Percentiles rank a stretch among this genome's conserved stretches.
Conservation (phyloP, 2,797 vertebrate species). For the Coluber constrictor region DNA sequence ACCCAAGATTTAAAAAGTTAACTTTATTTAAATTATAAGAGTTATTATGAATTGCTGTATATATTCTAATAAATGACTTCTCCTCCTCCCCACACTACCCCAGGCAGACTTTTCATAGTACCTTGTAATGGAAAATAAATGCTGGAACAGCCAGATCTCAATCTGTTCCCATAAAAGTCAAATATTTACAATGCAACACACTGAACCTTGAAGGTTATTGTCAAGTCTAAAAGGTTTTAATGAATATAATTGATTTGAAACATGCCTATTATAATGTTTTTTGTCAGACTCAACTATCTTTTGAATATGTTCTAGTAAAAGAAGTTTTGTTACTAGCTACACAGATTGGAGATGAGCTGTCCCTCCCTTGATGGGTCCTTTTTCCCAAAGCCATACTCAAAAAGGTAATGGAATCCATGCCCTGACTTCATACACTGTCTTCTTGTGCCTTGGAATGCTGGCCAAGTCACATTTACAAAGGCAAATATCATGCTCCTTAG, state of each 20-base stretch:
- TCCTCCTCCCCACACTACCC: not conserved
- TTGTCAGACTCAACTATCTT: not conserved
- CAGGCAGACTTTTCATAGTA: slow-evolving; percentile 32
- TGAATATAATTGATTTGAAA: slow-evolving; percentile 33
- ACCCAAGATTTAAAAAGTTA: not conserved
- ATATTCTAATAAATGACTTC: slow-evolving; percentile 29
- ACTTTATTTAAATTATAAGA: slow-evolving; percentile 42
- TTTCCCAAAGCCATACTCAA: not conserved
- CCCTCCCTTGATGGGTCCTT: not conserved
- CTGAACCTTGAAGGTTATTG: slow-evolving; percentile 42
- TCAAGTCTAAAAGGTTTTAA: slow-evolving; percentile 43
- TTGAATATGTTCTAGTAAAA: not conserved
- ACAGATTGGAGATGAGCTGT: not conserved
- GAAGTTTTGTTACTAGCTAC: not conserved
- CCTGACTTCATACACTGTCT: not conserved
- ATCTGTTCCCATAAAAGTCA: slow-evolving; percentile 35
- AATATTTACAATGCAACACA: slow-evolving; percentile 47
- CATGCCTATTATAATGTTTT: not conserved
- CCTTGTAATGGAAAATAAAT: slow-evolving; percentile 31
- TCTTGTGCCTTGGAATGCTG: not conserved
- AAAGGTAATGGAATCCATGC: not conserved
- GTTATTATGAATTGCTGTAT: slow-evolving; percentile 14
- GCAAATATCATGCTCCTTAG: not conserved
- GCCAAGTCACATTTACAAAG: not conserved
- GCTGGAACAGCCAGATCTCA: slow-evolving; percentile 35